These are phyloP conservation scores for Drosophila monieri DNA, from an alignment of 2,888 invertebrate genomes.

Conservation along the genomic window DNA sequence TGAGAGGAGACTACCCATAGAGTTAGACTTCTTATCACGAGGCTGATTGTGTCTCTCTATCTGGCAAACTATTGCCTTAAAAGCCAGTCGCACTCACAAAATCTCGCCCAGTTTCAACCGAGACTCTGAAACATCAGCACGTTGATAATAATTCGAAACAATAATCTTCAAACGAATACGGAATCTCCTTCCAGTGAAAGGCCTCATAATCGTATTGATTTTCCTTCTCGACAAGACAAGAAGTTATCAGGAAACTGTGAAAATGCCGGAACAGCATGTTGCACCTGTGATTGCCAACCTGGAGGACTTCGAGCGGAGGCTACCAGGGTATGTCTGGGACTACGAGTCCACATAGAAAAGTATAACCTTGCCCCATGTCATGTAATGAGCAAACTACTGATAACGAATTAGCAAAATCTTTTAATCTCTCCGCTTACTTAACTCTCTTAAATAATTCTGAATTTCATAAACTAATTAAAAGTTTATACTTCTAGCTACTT, in stretches of 20 bases:
- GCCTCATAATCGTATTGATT: conserved; percentile 9
- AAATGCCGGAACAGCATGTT: conserved; percentile 77
- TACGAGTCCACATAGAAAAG: conserved; percentile 5
- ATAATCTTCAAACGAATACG: conserved; percentile 8
- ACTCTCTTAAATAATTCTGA: not conserved
- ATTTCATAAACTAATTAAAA: not conserved
- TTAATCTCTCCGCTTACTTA: conserved; percentile 3
- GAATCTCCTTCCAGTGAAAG: conserved; percentile 34
- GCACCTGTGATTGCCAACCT: conserved; percentile 73
- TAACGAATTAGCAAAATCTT: conserved; percentile 10
- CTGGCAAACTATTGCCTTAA: conserved; percentile 15
- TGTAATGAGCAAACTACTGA: conserved; percentile 46
- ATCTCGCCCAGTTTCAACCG: conserved; percentile 23
- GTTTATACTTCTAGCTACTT: conserved; percentile 78
- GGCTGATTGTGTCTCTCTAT: conserved; percentile 2
- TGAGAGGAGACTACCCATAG: conserved; percentile 3
- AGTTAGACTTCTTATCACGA: conserved; percentile 25
- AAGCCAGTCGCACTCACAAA: conserved; percentile 15
- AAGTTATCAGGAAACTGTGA: conserved; percentile 1
- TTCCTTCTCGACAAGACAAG: conserved; percentile 6
- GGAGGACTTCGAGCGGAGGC: conserved; percentile 78
- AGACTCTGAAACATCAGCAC: conserved; percentile 24
- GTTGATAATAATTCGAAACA: conserved; percentile 15
- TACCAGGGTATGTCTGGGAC: conserved; percentile 79
- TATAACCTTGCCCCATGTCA: conserved; percentile 67